Percentiles rank a stretch among this genome's conserved stretches.
phyloP scores from a whole-genome alignment of 1,140 invertebrate species.

The Megalonaias nervosa region DNA sequence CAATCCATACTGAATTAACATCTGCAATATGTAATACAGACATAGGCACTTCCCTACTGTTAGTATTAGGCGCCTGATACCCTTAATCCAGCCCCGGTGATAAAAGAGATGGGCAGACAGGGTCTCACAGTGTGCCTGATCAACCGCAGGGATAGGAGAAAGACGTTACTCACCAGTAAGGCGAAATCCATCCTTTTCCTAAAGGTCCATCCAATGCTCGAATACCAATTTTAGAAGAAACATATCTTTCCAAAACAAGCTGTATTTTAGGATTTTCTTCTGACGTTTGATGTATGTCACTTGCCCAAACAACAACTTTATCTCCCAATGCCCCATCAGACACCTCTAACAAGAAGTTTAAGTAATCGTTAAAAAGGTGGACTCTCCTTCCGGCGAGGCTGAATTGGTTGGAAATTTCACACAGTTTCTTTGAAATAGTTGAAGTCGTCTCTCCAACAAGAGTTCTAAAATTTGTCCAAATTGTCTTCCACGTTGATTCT shows the following conservation, averaged over 20 bases:
- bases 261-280: background rate
- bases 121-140: too few relatives aligned
- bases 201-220: constrained; percentile 1
- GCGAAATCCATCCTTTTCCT: constrained; percentile 16
- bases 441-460: constrained; percentile 1
- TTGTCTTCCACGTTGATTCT: background rate
- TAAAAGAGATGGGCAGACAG: too few relatives aligned
- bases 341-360: constrained; percentile 9
- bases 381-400: constrained; percentile 14
- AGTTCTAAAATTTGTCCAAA: constrained; percentile 13
- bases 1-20: too few relatives aligned
- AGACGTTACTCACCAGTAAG: constrained; percentile 2
- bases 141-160: too few relatives aligned
- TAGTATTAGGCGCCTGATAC: too few relatives aligned
- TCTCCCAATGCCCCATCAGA: constrained; percentile 8
- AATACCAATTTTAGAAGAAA: constrained; percentile 14
- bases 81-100: too few relatives aligned
- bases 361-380: background rate
- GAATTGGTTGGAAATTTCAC: constrained; percentile 5
- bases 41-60: too few relatives aligned
- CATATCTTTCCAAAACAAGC: background rate
- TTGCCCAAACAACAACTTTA: background rate
- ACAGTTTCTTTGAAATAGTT: constrained; percentile 2
- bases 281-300: background rate
- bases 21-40: too few relatives aligned